Percentiles rank a stretch among this genome's conserved stretches.
These are phyloP conservation scores for Ephialtes manifestator DNA, from an alignment of 2,888 invertebrate species.

Conservation along the genomic window DNA sequence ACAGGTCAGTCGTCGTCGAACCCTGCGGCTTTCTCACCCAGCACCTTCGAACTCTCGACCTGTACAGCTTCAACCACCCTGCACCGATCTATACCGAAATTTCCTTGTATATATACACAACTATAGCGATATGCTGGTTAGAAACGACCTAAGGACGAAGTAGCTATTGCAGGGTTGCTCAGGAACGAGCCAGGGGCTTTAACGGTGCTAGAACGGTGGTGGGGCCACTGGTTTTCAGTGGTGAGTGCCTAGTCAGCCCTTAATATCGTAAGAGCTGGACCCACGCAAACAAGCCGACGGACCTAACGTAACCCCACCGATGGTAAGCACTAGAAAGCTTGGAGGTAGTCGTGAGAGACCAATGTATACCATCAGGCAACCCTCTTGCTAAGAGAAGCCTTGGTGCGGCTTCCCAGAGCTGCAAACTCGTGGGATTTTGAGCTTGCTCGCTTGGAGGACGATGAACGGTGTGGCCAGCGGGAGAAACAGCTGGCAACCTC, in stretches of 20 bases:
- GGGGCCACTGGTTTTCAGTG: slow-evolving; percentile 69
- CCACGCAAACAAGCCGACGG: slow-evolving; percentile 82
- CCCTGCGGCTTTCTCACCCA: slow-evolving; percentile 66
- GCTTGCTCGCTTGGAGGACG: slow-evolving; percentile 30
- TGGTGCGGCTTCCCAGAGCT: slow-evolving; percentile 46
- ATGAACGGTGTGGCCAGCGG: slow-evolving; percentile 41
- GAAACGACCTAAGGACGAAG: slow-evolving; percentile 48
- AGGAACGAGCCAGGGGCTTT: slow-evolving; percentile 48
- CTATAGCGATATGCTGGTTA: slow-evolving; percentile 39
- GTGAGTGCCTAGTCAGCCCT: slow-evolving; percentile 85
- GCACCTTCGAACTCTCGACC: slow-evolving; percentile 62
- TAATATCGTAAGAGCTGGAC: slow-evolving; percentile 85
- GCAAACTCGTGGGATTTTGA: slow-evolving; percentile 40
- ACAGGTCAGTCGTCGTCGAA: slow-evolving; percentile 74
- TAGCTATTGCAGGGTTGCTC: slow-evolving; percentile 45
- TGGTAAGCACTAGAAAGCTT: slow-evolving; percentile 83
- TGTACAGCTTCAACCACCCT: slow-evolving; percentile 46
- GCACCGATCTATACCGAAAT: background rate
- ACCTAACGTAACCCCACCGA: slow-evolving; percentile 78
- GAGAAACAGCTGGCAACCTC: slow-evolving; percentile 51
- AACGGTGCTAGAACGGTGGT: slow-evolving; percentile 49
- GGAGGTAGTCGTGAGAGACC: slow-evolving; percentile 32
- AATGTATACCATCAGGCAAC: slow-evolving; percentile 44
- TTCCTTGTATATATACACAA: slow-evolving; percentile 1
- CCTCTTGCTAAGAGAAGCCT: slow-evolving; percentile 60